Base-by-base conservation (phyloP, 2,888 invertebrate genomes). In the Eupithecia dodoneata region DNA sequence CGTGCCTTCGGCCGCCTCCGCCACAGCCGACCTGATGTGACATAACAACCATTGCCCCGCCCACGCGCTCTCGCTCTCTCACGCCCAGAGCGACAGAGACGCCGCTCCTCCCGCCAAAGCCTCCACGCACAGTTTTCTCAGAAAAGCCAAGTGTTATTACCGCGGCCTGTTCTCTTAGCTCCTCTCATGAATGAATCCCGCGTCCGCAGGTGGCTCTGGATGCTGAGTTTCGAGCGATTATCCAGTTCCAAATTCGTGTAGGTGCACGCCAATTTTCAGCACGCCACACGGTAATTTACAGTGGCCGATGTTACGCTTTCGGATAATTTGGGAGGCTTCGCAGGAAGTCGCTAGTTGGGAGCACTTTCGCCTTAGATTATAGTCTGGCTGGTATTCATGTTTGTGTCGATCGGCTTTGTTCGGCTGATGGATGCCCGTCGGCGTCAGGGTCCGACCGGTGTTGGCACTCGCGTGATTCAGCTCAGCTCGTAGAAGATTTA, bases 91-190 rank as follows among this genome's bases (percentile, higher is more conserved):
- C 86, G 90, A 94, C 85, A 83, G 91, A 84, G 94, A 94, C 86
- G 82, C 82, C 83, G 89, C 87, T 87, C 89, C 89, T 91, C 89
- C 93, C 93, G 89, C 83, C 90, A 88, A 94, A 94, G 94, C 94
- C 94, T 94, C 88, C 90, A 87, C 87, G 89, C 89, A 44, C 67
- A 88, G 90, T 91, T 94, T 79, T 94, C 94, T 88, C 84, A 94
- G 94, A 94, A 94, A 94, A 94, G 90, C 92, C 92, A 93, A 94
- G 93, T 91, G 94, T 93, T 94, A 94, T 94, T 94, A 94, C 91
- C 92, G 88, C 87, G 90, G 93, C 91, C 93, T 92, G 92, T 93
- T 94, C 90, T 93, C 93, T 90, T 89, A 89, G 66, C 65, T 71
- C 52, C 89, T 90, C 91, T 89, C 92, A 94, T 95, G 94, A 95